These are phyloP conservation scores for Centruroides vittatus DNA, from an alignment of 1,140 invertebrate species.

Conservation along the genomic window DNA sequence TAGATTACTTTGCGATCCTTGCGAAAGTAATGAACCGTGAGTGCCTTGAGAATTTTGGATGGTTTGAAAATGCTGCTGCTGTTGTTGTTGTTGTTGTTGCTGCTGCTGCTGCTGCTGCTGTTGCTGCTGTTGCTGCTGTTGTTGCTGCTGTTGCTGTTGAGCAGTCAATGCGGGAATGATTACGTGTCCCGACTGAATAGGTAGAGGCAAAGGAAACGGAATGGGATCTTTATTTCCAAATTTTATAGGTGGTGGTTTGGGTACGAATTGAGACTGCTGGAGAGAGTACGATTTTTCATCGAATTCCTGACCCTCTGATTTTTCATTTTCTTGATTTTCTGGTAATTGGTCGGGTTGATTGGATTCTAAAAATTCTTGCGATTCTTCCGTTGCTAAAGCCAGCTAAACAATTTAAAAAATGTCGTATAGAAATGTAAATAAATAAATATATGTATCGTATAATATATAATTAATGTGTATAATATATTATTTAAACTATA, in stretches of 20 bases:
- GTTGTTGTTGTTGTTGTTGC: no score
- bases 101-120: no score
- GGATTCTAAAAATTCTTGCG: neutral
- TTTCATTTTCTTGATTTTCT: neutral
- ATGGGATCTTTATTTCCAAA: neutral
- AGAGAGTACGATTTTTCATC: neutral
- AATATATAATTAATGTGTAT: no score
- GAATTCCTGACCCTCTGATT: neutral
- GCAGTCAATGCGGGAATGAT: neutral
- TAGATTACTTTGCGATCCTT: neutral
- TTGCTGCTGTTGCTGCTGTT: no score
- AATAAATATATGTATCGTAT: no score
- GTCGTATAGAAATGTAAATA: no score
- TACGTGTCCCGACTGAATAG: neutral
- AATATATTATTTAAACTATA: no score
- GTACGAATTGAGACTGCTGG: neutral
- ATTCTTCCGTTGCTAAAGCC: neutral
- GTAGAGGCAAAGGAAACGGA: neutral
- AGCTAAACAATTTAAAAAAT: no score
- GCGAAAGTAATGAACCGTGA: neutral
- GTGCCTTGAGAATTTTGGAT: neutral
- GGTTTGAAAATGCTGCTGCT: neutral
- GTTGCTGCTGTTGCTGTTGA: neutral
- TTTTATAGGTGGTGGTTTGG: neutral
- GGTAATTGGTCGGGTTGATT: neutral